phyloP scores from a whole-genome alignment of 2,797 vertebrate genomes.

The Crocodylus rhombifer region DNA sequence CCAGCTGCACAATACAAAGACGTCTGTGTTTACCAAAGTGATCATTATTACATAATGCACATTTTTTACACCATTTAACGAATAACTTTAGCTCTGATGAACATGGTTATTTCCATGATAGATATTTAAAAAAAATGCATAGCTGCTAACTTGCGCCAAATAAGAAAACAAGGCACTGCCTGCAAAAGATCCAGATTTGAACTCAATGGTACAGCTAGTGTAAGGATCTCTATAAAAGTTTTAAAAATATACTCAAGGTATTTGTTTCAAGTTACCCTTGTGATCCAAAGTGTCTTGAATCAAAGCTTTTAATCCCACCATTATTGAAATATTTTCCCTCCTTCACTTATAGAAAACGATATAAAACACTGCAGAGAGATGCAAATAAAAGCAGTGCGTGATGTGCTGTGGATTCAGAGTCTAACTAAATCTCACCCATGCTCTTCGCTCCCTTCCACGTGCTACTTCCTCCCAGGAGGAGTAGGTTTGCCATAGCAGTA shows the following conservation, averaged over 20 bases:
- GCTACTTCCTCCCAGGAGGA: not conserved
- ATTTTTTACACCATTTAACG: constrained; percentile 76
- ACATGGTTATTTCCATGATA: constrained; percentile 42
- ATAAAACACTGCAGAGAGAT: not conserved
- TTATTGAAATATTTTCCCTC: not conserved
- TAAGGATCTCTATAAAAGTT: accelerated
- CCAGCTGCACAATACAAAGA: constrained; percentile 6
- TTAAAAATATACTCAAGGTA: not conserved
- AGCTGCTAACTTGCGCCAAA: constrained; percentile 29
- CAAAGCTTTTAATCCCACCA: not conserved
- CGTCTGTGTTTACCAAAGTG: constrained; percentile 70
- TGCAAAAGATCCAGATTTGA: not conserved
- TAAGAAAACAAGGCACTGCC: not conserved
- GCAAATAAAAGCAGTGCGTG: no score
- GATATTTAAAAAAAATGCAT: constrained; percentile 9
- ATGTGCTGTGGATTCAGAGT: no score
- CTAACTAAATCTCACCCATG: not conserved
- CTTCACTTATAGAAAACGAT: not conserved
- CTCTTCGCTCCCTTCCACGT: not conserved
- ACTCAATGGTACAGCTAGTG: not conserved
- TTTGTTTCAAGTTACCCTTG: not conserved
- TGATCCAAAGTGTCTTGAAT: not conserved
- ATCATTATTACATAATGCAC: constrained; percentile 66
- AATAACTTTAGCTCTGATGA: constrained; percentile 68
- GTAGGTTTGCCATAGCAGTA: not conserved